Percentiles rank a stretch among this genome's conserved stretches.
These are phyloP conservation scores for Sthenelais limicola DNA, from an alignment of 2,888 invertebrate species.

Conservation along the genomic window DNA sequence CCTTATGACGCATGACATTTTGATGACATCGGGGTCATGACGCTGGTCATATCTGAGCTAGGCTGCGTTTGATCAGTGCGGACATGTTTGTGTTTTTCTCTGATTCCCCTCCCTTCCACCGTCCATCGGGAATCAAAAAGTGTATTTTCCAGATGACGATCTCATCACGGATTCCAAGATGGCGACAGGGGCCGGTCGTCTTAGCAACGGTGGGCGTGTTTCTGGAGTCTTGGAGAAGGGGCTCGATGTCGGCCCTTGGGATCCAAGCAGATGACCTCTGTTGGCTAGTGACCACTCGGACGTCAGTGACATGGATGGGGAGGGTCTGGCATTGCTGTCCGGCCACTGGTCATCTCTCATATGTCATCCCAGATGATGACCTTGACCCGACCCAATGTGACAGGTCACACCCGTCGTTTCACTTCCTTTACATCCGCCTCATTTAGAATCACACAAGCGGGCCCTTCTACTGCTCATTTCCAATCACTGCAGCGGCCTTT, in stretches of 20 bases:
- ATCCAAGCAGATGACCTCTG: slow-evolving; percentile 21
- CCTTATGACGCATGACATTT: slow-evolving; percentile 31
- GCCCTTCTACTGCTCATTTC: slow-evolving; percentile 26
- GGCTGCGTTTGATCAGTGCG: not conserved
- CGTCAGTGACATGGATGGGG: slow-evolving; percentile 24
- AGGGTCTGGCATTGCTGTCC: not conserved
- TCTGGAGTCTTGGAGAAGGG: too few relatives aligned
- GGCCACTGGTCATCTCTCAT: slow-evolving; percentile 3
- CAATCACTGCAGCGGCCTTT: slow-evolving; percentile 32
- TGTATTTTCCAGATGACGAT: not conserved
- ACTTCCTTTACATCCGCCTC: slow-evolving; percentile 10
- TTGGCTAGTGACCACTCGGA: not conserved
- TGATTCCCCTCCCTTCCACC: too few relatives aligned
- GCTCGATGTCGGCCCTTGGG: not conserved
- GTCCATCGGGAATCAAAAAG: not conserved
- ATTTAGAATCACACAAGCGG: not conserved
- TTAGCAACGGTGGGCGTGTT: not conserved
- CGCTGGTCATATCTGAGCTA: not conserved
- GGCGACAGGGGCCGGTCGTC: slow-evolving; percentile 25
- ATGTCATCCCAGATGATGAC: not conserved
- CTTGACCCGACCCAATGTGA: not conserved
- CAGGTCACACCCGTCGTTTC: not conserved
- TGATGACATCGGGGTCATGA: slow-evolving; percentile 23
- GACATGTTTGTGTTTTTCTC: too few relatives aligned
- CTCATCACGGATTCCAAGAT: slow-evolving; percentile 12